phyloP scores from a whole-genome alignment of 2,888 invertebrate species.

The Morinoia aosen region DNA sequence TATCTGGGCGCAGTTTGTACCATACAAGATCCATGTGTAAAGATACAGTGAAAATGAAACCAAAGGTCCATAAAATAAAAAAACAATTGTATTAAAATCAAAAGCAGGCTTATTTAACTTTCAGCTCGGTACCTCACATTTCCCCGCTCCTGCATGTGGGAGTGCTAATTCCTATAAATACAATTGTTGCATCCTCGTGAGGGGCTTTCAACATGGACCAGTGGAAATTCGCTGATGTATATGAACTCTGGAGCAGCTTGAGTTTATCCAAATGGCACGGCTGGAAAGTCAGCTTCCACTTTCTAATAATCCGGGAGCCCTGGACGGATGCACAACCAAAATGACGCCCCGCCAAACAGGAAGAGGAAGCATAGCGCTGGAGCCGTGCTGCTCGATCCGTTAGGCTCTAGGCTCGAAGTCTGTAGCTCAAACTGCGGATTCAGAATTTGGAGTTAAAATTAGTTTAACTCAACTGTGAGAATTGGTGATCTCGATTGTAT shows the following conservation, averaged over 20 bases:
- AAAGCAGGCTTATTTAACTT: no score
- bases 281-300: not conserved
- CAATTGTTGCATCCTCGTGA: no score
- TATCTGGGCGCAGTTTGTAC: no score
- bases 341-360: not conserved
- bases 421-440: not conserved
- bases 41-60: no score
- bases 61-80: no score
- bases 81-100: no score
- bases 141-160: no score
- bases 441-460: not conserved
- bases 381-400: no score
- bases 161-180: no score
- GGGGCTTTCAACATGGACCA: not conserved
- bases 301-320: not conserved
- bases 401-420: not conserved
- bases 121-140: no score
- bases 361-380: not conserved
- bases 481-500: not conserved
- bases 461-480: not conserved
- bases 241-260: not conserved
- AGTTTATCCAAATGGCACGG: not conserved
- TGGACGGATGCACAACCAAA: not conserved
- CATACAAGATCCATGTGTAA: no score
- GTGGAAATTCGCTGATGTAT: not conserved